These are phyloP conservation scores for Spisula solida DNA, from an alignment of 2,888 invertebrate species.

Conservation along the genomic window DNA sequence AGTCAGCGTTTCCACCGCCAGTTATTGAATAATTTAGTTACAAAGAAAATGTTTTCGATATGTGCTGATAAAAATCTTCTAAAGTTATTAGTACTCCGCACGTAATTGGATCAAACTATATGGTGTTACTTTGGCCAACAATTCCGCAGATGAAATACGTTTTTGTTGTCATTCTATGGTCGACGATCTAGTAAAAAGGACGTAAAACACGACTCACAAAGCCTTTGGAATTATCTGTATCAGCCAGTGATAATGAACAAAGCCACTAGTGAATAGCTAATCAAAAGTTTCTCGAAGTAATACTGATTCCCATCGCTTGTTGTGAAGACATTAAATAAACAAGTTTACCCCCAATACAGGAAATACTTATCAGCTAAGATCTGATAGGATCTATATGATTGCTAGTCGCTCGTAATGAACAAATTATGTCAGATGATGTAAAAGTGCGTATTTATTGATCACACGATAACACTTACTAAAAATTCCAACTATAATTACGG, in stretches of 20 bases:
- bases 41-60: not conserved
- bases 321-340: not conserved
- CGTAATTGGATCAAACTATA: slow-evolving; percentile 1
- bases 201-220: not conserved
- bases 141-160: not conserved
- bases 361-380: not conserved
- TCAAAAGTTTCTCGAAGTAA: not conserved
- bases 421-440: not conserved
- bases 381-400: not conserved
- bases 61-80: not conserved
- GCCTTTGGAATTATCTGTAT: not conserved
- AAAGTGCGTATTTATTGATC: not conserved
- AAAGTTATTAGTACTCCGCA: not conserved
- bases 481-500: not conserved
- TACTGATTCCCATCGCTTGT: not conserved
- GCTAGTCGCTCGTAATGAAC: not conserved
- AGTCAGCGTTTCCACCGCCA: not conserved
- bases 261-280: not conserved
- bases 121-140: not conserved
- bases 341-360: not conserved
- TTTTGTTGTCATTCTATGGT: not conserved
- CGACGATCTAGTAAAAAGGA: not conserved
- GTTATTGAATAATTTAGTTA: slow-evolving; percentile 28
- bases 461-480: not conserved
- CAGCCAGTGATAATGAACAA: not conserved